These are phyloP conservation scores for Ciconia boyciana DNA, from an alignment of 2,113 vertebrate species.

Conservation along the genomic window DNA sequence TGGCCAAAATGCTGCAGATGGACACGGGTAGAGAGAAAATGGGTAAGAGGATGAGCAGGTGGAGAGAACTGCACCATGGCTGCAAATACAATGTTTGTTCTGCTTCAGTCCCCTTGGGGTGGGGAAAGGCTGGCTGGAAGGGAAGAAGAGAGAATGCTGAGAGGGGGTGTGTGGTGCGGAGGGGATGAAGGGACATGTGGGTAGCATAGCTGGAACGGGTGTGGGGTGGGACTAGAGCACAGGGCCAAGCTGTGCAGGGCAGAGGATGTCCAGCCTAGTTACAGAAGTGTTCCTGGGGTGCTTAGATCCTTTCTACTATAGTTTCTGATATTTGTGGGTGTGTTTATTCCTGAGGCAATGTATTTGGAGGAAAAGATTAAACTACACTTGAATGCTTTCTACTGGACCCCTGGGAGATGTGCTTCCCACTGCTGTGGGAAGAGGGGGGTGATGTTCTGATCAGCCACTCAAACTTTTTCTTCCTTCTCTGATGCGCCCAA, in stretches of 20 bases:
- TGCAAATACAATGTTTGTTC: background rate
- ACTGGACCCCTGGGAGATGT: background rate
- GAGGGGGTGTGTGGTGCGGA: fast-evolving
- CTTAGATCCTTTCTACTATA: background rate
- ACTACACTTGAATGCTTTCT: background rate
- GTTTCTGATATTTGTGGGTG: background rate
- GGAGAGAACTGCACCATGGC: fast-evolving
- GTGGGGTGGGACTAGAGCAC: background rate
- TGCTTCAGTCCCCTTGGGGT: background rate
- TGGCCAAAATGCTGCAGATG: background rate
- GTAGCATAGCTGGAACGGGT: background rate
- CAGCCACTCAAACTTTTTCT: background rate
- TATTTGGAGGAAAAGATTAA: background rate
- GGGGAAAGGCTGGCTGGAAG: background rate
- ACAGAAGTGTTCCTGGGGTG: background rate
- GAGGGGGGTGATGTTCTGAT: background rate
- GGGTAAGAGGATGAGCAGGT: fast-evolving
- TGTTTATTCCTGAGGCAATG: background rate
- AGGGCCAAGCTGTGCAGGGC: background rate
- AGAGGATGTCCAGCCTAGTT: background rate
- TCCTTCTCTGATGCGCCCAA: background rate
- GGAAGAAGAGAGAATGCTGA: background rate
- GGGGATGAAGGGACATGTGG: fast-evolving
- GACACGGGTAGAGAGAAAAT: background rate
- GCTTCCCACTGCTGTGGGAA: background rate